A percentile compares a stretch with the other conserved stretches of the same genome.
phyloP scores from a whole-genome alignment of 1,140 invertebrate genomes.

The Drosophila ironensis region DNA sequence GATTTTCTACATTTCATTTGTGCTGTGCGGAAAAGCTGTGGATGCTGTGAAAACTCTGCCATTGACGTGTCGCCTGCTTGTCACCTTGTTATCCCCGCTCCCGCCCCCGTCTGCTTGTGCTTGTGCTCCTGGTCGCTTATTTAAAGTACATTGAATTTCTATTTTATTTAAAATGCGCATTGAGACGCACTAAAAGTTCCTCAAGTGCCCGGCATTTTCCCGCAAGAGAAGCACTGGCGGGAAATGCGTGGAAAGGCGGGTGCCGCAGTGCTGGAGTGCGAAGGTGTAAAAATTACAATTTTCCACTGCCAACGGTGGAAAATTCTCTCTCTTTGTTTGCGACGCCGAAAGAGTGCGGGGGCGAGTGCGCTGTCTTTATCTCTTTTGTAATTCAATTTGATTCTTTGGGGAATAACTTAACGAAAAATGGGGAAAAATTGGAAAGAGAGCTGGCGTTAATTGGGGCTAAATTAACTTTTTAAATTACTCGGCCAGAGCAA shows the following conservation, averaged over 20 bases:
- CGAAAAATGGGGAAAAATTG: too few relatives aligned
- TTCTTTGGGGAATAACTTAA: too few relatives aligned
- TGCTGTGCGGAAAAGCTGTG: slow-evolving; percentile 40
- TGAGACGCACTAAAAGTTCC: slow-evolving; percentile 78
- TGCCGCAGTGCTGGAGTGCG: slow-evolving; percentile 39
- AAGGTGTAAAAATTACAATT: slow-evolving; percentile 76
- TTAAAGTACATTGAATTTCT: slow-evolving; percentile 80
- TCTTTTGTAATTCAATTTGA: slow-evolving; percentile 28
- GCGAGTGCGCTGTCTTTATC: slow-evolving; percentile 11
- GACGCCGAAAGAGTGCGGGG: background rate
- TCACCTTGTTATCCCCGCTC: slow-evolving; percentile 32
- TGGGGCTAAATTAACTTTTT: slow-evolving; percentile 11
- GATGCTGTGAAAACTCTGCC: slow-evolving; percentile 43
- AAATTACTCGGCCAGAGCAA: too few relatives aligned
- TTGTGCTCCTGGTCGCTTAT: slow-evolving; percentile 64
- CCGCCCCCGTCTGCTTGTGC: too few relatives aligned
- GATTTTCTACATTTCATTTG: slow-evolving; percentile 41
- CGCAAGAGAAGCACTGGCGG: background rate
- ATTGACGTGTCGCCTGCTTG: slow-evolving; percentile 30
- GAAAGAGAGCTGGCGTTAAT: too few relatives aligned
- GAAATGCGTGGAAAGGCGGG: background rate
- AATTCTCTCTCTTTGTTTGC: background rate
- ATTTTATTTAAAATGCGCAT: slow-evolving; percentile 80
- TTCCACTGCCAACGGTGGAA: slow-evolving; percentile 36
- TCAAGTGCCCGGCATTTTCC: slow-evolving; percentile 60